Evolutionary conservation across 2,113 vertebrate species (phyloP).

Genomic region (Thalassoma bifasciatum): DNA sequence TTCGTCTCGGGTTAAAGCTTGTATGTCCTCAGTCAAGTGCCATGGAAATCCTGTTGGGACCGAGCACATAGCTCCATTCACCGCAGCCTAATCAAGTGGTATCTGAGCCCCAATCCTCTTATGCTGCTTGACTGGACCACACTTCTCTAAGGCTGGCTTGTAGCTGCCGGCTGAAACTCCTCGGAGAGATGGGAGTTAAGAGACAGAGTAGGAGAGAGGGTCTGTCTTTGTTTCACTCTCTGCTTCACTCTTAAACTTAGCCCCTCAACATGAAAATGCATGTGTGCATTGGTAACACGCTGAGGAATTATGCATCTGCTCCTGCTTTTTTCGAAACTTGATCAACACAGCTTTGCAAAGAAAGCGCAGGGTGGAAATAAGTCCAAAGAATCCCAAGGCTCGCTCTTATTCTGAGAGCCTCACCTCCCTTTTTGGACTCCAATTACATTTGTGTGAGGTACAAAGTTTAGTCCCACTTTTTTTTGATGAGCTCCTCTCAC

Average conservation of each 20-base stretch:
- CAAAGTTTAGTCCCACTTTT: slow-evolving; percentile 40
- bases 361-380: not conserved
- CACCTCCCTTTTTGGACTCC: slow-evolving; percentile 18
- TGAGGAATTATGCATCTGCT: slow-evolving; percentile 35
- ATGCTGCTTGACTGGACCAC: slow-evolving; percentile 62
- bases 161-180: slow-evolving; percentile 25
- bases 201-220: not conserved
- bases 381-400: not conserved
- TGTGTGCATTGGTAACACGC: not conserved
- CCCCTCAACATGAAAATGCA: slow-evolving; percentile 36
- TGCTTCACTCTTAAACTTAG: slow-evolving; percentile 12
- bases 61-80: slow-evolving; percentile 60
- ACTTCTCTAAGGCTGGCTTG: slow-evolving; percentile 41
- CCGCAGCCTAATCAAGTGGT: slow-evolving; percentile 66
- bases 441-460: slow-evolving; percentile 42
- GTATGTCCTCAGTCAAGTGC: slow-evolving; percentile 67
- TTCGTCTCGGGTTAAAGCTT: slow-evolving; percentile 49
- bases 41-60: slow-evolving; percentile 70
- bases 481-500: slow-evolving; percentile 36
- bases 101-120: slow-evolving; percentile 71
- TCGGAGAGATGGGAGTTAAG: slow-evolving; percentile 17
- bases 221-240: slow-evolving; percentile 32
- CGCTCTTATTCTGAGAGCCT: slow-evolving; percentile 7
- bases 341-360: slow-evolving; percentile 37
- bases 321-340: slow-evolving; percentile 24